phyloP scores from a whole-genome alignment of 2,113 vertebrate genomes.

The Campylorhamphus procurvoides region DNA sequence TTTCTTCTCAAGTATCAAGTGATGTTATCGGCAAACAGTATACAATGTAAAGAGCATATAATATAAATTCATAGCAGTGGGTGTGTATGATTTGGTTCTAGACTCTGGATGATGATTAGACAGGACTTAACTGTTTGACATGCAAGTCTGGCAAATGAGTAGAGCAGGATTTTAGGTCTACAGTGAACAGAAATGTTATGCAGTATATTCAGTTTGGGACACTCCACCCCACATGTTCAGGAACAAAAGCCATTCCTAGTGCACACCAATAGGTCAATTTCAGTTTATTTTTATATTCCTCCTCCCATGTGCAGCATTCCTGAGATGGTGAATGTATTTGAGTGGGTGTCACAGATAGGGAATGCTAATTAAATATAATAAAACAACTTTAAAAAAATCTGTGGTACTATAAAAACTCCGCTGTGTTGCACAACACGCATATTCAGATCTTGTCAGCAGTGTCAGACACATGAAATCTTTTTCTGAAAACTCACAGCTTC shows the following conservation, averaged over 20 bases:
- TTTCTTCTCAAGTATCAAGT: background rate
- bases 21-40: background rate
- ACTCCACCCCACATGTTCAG: background rate
- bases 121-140: background rate
- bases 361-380: constrained; percentile 4
- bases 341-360: background rate
- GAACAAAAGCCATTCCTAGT: background rate
- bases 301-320: background rate
- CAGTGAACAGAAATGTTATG: background rate
- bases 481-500: background rate
- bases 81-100: background rate
- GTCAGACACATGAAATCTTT: background rate
- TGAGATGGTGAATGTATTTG: background rate
- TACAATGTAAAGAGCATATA: background rate
- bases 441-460: background rate
- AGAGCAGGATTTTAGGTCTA: background rate
- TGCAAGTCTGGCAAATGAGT: background rate
- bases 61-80: background rate
- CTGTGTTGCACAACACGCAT: background rate
- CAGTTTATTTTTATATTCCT: background rate
- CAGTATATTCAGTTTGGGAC: background rate
- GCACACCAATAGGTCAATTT: background rate
- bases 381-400: background rate
- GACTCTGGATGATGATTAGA: background rate
- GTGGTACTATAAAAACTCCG: background rate